Evolutionary conservation across 2,888 invertebrate genomes (phyloP).

Genomic region (Stictocephala bisonia): DNA sequence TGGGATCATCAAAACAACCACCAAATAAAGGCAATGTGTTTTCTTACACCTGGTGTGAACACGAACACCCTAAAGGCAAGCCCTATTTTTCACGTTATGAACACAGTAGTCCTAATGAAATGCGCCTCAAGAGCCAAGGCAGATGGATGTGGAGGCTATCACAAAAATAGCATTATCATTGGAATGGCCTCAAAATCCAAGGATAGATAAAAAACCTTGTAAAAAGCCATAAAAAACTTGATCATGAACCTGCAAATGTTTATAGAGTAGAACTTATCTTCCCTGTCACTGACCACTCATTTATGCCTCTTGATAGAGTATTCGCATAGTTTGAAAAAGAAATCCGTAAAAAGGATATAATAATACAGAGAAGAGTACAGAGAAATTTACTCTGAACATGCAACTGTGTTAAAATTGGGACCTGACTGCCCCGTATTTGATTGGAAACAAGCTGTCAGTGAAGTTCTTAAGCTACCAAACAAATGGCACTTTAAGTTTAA

Average conservation of each 20-base stretch:
- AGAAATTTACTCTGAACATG: slow-evolving; percentile 42
- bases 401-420: slow-evolving; percentile 40
- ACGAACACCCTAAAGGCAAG: slow-evolving; percentile 59
- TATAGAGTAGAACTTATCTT: slow-evolving; percentile 37
- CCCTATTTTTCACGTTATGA: slow-evolving; percentile 56
- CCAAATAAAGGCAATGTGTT: slow-evolving; percentile 56
- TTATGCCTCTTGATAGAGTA: slow-evolving; percentile 51
- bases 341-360: slow-evolving; percentile 49
- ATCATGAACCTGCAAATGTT: slow-evolving; percentile 38
- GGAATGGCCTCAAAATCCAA: slow-evolving; percentile 28
- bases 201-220: too few species aligned
- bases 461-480: slow-evolving; percentile 38
- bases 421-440: slow-evolving; percentile 30
- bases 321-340: slow-evolving; percentile 51
- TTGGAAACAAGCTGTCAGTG: slow-evolving; percentile 33
- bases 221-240: too few species aligned
- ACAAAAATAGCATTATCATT: slow-evolving; percentile 42
- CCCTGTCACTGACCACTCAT: slow-evolving; percentile 50
- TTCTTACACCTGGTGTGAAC: slow-evolving; percentile 60
- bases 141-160: slow-evolving; percentile 47
- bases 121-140: slow-evolving; percentile 45
- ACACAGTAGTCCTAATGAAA: slow-evolving; percentile 11
- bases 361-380: slow-evolving; percentile 50
- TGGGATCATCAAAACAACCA: slow-evolving; percentile 58
- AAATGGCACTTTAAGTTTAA: slow-evolving; percentile 46